Conservation (phyloP, 2,113 vertebrate genomes). For the Hemibagrus wyckioides region DNA sequence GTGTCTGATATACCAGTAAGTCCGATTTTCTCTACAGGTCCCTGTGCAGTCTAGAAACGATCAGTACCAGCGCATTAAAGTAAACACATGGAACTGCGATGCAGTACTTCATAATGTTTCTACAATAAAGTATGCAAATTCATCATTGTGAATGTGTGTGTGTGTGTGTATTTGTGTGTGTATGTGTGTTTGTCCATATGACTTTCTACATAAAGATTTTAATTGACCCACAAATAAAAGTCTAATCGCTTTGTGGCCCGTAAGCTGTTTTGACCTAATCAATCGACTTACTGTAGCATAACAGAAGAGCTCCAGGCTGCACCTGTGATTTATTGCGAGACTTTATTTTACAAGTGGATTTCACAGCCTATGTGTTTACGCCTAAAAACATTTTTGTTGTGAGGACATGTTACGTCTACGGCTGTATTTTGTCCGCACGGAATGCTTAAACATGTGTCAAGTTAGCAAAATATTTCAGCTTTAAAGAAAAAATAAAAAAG, state of each 20-base stretch:
- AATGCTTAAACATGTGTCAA: not conserved
- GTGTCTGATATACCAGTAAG: no score
- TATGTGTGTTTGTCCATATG: not conserved
- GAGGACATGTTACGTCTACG: not conserved
- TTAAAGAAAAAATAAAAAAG: not conserved
- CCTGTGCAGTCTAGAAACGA: no score
- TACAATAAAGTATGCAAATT: not conserved
- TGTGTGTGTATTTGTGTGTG: not conserved
- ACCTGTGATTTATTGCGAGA: not conserved
- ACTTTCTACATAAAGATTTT: not conserved
- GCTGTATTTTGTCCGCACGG: not conserved
- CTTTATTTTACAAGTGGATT: slow-evolving; percentile 9
- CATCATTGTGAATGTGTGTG: not conserved
- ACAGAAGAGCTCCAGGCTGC: not conserved
- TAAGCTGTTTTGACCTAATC: not conserved
- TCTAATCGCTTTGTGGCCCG: not conserved
- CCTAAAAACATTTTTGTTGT: not conserved
- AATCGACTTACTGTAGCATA: not conserved
- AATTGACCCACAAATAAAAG: not conserved
- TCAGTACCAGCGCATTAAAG: no score
- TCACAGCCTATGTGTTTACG: slow-evolving; percentile 11
- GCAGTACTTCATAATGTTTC: not conserved
- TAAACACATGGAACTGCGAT: no score
- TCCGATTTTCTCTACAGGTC: no score
- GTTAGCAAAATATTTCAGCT: not conserved